Evolutionary conservation across 2,797 vertebrate genomes (phyloP), one percentile per base, ranked within the genome.

Genomic region (Nothura maculosa): DNA sequence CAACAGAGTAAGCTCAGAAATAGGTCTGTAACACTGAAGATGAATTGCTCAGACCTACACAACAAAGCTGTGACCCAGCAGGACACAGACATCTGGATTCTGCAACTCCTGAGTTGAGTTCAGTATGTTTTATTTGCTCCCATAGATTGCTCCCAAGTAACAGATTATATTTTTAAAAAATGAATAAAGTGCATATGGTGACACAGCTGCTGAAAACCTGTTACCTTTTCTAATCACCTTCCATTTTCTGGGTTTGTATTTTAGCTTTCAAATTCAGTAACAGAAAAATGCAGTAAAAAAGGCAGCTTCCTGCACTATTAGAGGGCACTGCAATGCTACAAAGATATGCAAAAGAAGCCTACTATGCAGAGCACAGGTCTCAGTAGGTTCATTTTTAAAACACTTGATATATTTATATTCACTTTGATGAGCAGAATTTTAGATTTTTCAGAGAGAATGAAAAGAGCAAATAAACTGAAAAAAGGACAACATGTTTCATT

Each of bases 131-230:
- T 88, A 38, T 58, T 52, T 19, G 18, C 60, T 70, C 50, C 54
- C n/a, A 43, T 20, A 87, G 66, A 66, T 81, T 54, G 61, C 77
- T 91, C 83, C 76, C 7, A n/a, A 85, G 63, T 66, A 85, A 81
- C 62, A 85, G 22, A 25, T 91, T 73, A 30, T 30, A 0, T 48
- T 25, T 48, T 48, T 48, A 22, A 72, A 85, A 94, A 93, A 90
- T 85, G 50, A 92, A 94, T 87, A 70, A 93, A 89, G 60, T 92
- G 67, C 93, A 93, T 87, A 92, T 95, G 94, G 91, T 73, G 86
- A 89, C 87, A 85, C 96, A 96, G 75, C 81, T 96, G 90, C 67
- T 89, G 87, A 83, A 95, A 96, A 96, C 83, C 82, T 96, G 89
- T 90, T 89, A 64, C 82, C 70, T 54, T 95, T 94, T 96, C 91